Evolutionary conservation across 2,113 vertebrate genomes (phyloP).

Genomic region (Salvelinus sp.): DNA sequence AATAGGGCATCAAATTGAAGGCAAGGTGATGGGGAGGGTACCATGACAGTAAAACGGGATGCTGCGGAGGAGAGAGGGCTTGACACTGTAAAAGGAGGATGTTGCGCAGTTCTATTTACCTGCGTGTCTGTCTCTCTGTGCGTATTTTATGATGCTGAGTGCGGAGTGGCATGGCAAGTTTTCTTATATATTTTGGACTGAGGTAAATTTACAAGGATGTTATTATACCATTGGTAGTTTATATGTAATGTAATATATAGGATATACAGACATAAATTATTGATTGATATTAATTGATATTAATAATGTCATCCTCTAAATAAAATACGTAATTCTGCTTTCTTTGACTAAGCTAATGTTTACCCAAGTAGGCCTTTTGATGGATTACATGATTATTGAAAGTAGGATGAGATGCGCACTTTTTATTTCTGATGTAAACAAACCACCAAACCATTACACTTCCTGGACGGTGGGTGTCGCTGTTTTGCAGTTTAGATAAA

Average conservation of each 20-base stretch:
- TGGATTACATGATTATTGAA: slow-evolving; percentile 31
- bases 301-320: background rate
- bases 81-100: slow-evolving; percentile 37
- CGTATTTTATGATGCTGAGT: background rate
- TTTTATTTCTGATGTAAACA: slow-evolving; percentile 80
- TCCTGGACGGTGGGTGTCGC: slow-evolving; percentile 42
- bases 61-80: background rate
- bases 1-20: too few relatives aligned
- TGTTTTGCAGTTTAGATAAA: background rate
- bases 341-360: slow-evolving; percentile 53
- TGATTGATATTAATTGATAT: too few relatives aligned
- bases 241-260: background rate
- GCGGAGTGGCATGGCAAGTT: background rate
- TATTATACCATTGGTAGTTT: too few relatives aligned
- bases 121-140: slow-evolving; percentile 46
- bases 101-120: slow-evolving; percentile 77
- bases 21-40: slow-evolving; percentile 36
- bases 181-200: background rate
- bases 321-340: background rate
- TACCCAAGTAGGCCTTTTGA: slow-evolving; percentile 56
- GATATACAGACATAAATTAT: background rate
- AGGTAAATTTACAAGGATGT: background rate
- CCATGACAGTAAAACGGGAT: slow-evolving; percentile 19
- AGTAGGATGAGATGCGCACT: slow-evolving; percentile 69
- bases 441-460: slow-evolving; percentile 43